Base-by-base conservation (phyloP, 2,888 invertebrate genomes). In the Ennomos fuscantarius region DNA sequence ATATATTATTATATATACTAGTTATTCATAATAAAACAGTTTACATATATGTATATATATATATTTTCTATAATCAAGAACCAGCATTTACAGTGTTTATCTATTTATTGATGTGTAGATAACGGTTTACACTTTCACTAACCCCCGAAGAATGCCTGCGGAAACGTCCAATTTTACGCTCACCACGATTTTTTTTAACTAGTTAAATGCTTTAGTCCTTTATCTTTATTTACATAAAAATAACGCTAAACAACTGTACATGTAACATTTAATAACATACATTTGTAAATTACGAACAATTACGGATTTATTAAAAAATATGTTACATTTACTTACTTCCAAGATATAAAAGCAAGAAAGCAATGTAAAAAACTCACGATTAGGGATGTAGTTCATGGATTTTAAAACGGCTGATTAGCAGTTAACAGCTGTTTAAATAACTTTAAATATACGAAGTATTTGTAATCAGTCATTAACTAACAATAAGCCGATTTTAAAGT, bases 121-220 rank as follows among this genome's bases (percentile, higher is more conserved):
- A 5, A 1, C 11, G 39, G 13, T 39, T 13, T 13, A 39, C 8
- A 8, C 13, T 13, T 9, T 12, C 39, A 13, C 6, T 9, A 15
- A 40, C 6, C 40, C 40, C 9, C 15, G 10, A 40, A 40, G 8
- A 42, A 32, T 42, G 31, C n/a, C 33, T 43, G 33, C 33, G 2
- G 12, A 43, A 43, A 43, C 12, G 12, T 45, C 35, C 15, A 33
- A 45, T 15, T 33, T 0, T 24, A 24, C 24, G 2, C 33, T 11
- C 32, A 43, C 34, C n/a, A 44, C 13, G 45, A 34, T 35, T 51
- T 47, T 73, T 57, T 73, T 79, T 75, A 79, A 78, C 59, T 59
- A 45, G 67, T 73, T 73, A 76, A 78, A 78, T 78, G 78, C 76
- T 76, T 68, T 78, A 78, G 77, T 78, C 76, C 76, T 76, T 68